Percentiles rank a stretch among this genome's conserved stretches.
Evolutionary conservation across 2,113 vertebrate species (phyloP).

Genomic region (Pionites leucogaster): DNA sequence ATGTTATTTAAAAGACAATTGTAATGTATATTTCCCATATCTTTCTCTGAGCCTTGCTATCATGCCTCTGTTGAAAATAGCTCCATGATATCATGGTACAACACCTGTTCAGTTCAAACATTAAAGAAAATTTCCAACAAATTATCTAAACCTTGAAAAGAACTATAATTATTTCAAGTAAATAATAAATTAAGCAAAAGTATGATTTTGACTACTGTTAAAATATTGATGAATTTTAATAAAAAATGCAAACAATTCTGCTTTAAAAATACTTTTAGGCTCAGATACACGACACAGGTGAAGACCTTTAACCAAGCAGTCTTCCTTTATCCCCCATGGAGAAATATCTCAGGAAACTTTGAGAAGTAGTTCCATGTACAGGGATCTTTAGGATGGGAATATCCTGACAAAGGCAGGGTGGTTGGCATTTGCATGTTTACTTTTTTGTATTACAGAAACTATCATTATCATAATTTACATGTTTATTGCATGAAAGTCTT

Average conservation of each 20-base stretch:
- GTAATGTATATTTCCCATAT: not conserved
- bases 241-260: not conserved
- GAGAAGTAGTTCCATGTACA: not conserved
- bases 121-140: not conserved
- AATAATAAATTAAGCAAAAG: not conserved
- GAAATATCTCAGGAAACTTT: not conserved
- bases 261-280: not conserved
- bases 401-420: not conserved
- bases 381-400: not conserved
- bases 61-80: not conserved
- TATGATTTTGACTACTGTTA: not conserved
- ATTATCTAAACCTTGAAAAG: not conserved
- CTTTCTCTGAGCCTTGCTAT: not conserved
- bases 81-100: not conserved
- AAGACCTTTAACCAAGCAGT: not conserved
- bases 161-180: not conserved
- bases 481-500: not conserved
- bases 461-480: not conserved
- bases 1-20: not conserved
- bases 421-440: not conserved
- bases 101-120: not conserved
- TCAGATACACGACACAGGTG: not conserved
- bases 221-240: not conserved
- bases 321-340: not conserved
- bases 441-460: not conserved